Evolutionary conservation across 1,140 invertebrate genomes (phyloP).

Genomic region (Papilio polytes): DNA sequence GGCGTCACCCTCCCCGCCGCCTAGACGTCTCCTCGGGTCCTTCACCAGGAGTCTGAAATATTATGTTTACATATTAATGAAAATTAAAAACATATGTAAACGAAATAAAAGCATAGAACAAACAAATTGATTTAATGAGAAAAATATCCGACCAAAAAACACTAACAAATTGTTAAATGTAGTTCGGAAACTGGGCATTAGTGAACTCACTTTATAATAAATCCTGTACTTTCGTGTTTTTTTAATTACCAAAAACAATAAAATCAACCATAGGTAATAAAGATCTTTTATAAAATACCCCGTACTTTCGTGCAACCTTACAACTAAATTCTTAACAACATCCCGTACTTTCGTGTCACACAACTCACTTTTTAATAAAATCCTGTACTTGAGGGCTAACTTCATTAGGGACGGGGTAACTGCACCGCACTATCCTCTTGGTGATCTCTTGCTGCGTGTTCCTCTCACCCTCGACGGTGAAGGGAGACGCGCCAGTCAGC

Average conservation of each 20-base stretch:
- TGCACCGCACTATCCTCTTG: slow-evolving; percentile 93
- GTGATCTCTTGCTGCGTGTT: slow-evolving; percentile 98
- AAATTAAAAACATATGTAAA: too few species aligned
- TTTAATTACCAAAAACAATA: too few species aligned
- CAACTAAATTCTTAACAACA: too few species aligned
- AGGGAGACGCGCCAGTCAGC: slow-evolving; percentile 98
- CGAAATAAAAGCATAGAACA: neutral
- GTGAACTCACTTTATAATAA: too few species aligned
- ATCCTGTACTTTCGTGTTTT: too few species aligned
- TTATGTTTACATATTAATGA: neutral
- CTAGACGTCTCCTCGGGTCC: slow-evolving; percentile 93
- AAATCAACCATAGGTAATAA: too few species aligned
- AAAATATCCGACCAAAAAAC: too few species aligned
- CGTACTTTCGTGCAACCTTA: too few species aligned
- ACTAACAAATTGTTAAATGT: too few species aligned
- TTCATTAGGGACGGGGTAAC: slow-evolving; percentile 92
- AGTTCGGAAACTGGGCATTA: too few species aligned
- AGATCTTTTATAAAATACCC: too few species aligned
- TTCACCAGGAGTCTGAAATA: slow-evolving; percentile 91
- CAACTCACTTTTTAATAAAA: slow-evolving; percentile 84
- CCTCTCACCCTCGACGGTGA: slow-evolving; percentile 96
- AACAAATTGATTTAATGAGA: neutral
- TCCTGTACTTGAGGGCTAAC: slow-evolving; percentile 86
- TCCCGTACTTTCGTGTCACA: neutral
- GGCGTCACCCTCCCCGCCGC: slow-evolving; percentile 92